Percentiles rank a stretch among this genome's conserved stretches.
phyloP scores from a whole-genome alignment of 2,797 vertebrate genomes.

The Bryconaethiops microstoma region DNA sequence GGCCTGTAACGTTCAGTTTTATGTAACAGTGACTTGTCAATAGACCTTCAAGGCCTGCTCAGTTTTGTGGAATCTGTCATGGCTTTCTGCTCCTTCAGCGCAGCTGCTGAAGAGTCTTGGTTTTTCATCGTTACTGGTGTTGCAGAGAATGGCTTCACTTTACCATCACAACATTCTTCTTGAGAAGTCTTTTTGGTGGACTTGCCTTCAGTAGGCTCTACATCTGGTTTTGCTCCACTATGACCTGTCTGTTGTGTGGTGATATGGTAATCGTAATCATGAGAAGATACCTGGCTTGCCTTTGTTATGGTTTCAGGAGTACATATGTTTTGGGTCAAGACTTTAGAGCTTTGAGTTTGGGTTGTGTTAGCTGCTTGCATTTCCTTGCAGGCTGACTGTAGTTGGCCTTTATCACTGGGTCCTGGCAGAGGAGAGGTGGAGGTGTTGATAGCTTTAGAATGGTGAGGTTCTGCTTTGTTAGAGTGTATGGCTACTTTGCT shows the following conservation, averaged over 20 bases:
- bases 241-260: constrained; percentile 16
- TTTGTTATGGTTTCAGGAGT: constrained; percentile 2
- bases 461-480: constrained; percentile 23
- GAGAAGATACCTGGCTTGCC: constrained; percentile 7
- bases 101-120: not conserved
- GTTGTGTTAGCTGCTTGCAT: not conserved
- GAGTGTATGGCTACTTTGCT: constrained; percentile 58
- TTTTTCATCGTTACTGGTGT: not conserved
- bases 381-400: constrained; percentile 2
- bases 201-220: not conserved
- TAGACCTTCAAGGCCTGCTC: constrained; percentile 21
- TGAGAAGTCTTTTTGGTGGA: constrained; percentile 21
- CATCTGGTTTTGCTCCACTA: not conserved
- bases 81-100: constrained; percentile 25
- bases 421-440: not conserved
- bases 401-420: constrained; percentile 33
- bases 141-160: not conserved
- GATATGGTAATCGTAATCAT: constrained; percentile 19
- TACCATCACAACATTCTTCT: constrained; percentile 18
- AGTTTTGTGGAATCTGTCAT: constrained; percentile 16
- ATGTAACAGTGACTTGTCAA: not conserved
- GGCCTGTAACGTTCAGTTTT: constrained; percentile 20
- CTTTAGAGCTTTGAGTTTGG: constrained; percentile 21
- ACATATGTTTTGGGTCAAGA: constrained; percentile 5
- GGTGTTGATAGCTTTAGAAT: constrained; percentile 14